Conservation (phyloP, 2,888 invertebrate species). For the Operophtera brumata region DNA sequence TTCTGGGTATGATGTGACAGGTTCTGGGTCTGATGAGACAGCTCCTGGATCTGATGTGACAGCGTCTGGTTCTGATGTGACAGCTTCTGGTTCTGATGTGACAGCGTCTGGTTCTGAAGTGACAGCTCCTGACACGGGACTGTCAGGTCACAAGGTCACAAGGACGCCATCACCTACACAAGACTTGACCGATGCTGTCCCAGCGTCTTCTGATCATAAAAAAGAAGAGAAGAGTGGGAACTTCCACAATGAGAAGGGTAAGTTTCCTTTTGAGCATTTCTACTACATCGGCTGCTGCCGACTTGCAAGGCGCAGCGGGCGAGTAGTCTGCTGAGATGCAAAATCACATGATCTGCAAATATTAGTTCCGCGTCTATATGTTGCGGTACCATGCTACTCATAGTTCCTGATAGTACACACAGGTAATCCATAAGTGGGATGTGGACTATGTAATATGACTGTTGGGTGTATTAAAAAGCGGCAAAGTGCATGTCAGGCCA, state of each 20-base stretch:
- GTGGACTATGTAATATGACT: too few species aligned
- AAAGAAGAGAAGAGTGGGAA: constrained; percentile 48
- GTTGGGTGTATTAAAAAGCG: too few species aligned
- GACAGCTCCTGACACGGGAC: not conserved
- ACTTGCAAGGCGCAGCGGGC: too few species aligned
- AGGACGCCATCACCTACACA: constrained; percentile 31
- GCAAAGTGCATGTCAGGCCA: too few species aligned
- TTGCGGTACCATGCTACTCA: too few species aligned
- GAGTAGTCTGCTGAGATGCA: too few species aligned
- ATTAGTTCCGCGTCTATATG: too few species aligned
- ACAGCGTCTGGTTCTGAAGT: constrained; percentile 5
- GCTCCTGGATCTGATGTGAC: not conserved
- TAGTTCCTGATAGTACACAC: too few species aligned
- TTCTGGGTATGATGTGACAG: constrained; percentile 2
- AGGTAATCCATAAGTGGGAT: too few species aligned
- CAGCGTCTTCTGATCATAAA: constrained; percentile 58
- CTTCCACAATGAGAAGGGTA: constrained; percentile 58
- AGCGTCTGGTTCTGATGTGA: constrained; percentile 4
- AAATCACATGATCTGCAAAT: not conserved
- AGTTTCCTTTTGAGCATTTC: constrained; percentile 27
- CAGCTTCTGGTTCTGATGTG: not conserved
- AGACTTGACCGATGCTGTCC: constrained; percentile 48
- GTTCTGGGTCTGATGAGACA: constrained; percentile 5
- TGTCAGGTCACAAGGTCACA: not conserved
- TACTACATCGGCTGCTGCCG: not conserved